Evolutionary conservation across 2,113 vertebrate species (phyloP).

Genomic region (Trichomycterus rosablanca): DNA sequence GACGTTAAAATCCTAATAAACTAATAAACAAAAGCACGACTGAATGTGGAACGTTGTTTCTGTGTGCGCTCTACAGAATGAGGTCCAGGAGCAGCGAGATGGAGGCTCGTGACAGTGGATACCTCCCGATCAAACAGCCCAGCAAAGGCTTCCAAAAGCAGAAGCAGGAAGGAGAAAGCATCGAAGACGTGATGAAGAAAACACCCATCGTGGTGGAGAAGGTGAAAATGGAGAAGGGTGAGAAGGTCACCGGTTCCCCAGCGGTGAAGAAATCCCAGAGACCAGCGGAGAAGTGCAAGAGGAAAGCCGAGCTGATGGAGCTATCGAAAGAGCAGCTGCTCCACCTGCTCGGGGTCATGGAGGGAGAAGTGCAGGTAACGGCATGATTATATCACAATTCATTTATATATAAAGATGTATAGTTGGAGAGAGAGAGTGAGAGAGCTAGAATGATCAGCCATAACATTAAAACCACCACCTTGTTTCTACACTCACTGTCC

Average conservation of each 20-base stretch:
- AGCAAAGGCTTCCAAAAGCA: slow-evolving; percentile 54
- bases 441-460: too few relatives aligned
- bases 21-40: too few relatives aligned
- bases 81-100: slow-evolving; percentile 80
- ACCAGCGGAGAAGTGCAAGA: slow-evolving; percentile 55
- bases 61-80: too few relatives aligned
- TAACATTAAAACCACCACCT: too few relatives aligned
- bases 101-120: slow-evolving; percentile 72
- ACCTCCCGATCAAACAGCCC: slow-evolving; percentile 65
- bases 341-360: slow-evolving; percentile 89
- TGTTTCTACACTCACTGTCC: too few relatives aligned
- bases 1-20: too few relatives aligned
- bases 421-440: not conserved
- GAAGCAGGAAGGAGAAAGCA: slow-evolving; percentile 46
- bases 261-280: slow-evolving; percentile 70
- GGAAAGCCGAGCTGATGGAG: slow-evolving; percentile 66
- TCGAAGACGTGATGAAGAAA: slow-evolving; percentile 43
- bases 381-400: not conserved
- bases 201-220: slow-evolving; percentile 51
- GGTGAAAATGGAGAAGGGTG: slow-evolving; percentile 60
- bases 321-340: slow-evolving; percentile 83
- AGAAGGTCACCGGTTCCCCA: slow-evolving; percentile 61
- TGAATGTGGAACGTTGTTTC: too few relatives aligned
- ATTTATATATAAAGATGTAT: not conserved
- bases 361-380: slow-evolving; percentile 92